Conservation (phyloP, 1,140 invertebrate species). For the Zaprionus ornatus region DNA sequence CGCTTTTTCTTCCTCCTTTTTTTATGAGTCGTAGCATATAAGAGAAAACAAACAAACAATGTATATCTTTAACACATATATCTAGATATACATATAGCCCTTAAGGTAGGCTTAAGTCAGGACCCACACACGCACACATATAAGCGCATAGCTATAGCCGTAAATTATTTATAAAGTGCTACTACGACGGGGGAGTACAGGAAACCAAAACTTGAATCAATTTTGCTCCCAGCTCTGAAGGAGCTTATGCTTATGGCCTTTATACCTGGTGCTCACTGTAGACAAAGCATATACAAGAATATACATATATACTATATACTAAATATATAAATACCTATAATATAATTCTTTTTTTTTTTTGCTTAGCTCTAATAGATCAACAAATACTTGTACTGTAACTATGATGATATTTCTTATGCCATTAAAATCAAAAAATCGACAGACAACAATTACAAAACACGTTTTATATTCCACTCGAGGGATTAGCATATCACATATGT, state of each 20-base stretch:
- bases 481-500: not conserved
- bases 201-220: not conserved
- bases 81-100: not conserved
- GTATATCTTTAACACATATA: not conserved
- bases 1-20: not conserved
- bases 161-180: conserved; percentile 23
- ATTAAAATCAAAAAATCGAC: conserved; percentile 18
- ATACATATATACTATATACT: conserved; percentile 7
- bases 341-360: conserved; percentile 7
- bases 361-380: conserved; percentile 28
- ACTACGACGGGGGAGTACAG: not conserved
- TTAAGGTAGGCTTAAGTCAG: conserved; percentile 11
- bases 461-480: not conserved
- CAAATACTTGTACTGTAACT: conserved; percentile 22
- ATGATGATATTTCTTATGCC: conserved; percentile 26
- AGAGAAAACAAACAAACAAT: not conserved
- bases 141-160: conserved; percentile 27
- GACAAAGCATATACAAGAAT: not conserved
- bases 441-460: not conserved
- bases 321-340: not conserved
- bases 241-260: conserved; percentile 20
- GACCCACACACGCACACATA: not conserved
- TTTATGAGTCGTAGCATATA: not conserved
- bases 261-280: conserved; percentile 1
- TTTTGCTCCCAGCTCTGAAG: not conserved